A percentile compares a stretch with the other conserved stretches of the same genome.
These are phyloP conservation scores for Diplazon laetatorius DNA, from an alignment of 2,888 invertebrate genomes.

Conservation along the genomic window DNA sequence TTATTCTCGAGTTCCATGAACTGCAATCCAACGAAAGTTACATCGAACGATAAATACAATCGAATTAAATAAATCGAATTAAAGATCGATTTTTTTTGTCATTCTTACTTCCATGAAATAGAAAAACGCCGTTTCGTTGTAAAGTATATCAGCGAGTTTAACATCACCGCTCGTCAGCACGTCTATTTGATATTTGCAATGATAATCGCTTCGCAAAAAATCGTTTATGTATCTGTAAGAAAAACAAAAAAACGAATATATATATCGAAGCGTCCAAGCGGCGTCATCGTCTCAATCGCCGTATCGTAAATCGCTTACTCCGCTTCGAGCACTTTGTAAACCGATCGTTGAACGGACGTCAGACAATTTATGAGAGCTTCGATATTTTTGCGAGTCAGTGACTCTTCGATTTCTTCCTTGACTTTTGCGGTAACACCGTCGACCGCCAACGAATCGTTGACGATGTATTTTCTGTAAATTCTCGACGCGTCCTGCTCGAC, in stretches of 20 bases:
- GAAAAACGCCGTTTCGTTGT: slow-evolving; percentile 95
- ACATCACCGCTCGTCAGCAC: slow-evolving; percentile 92
- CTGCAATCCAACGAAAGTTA: slow-evolving; percentile 77
- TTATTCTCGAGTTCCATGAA: slow-evolving; percentile 95
- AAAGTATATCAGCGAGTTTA: slow-evolving; percentile 92
- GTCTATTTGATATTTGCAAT: slow-evolving; percentile 97
- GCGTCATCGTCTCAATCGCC: too few species aligned
- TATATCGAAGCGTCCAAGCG: too few species aligned
- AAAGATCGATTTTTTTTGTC: too few species aligned
- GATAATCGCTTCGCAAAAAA: slow-evolving; percentile 93
- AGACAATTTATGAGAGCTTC: slow-evolving; percentile 88
- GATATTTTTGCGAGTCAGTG: slow-evolving; percentile 87
- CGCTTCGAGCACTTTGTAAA: slow-evolving; percentile 88
- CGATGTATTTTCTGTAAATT: slow-evolving; percentile 91
- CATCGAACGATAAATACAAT: background rate
- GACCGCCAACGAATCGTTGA: slow-evolving; percentile 86
- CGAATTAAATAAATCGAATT: background rate
- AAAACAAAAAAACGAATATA: slow-evolving; percentile 1
- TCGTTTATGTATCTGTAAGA: slow-evolving; percentile 87
- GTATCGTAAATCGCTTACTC: slow-evolving; percentile 83
- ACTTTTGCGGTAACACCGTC: slow-evolving; percentile 85
- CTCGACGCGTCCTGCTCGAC: slow-evolving; percentile 85
- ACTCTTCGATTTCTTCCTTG: slow-evolving; percentile 86
- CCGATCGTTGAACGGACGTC: slow-evolving; percentile 87
- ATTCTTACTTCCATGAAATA: slow-evolving; percentile 95